Percentiles rank a stretch among this genome's conserved stretches.
Evolutionary conservation across 2,113 vertebrate species (phyloP).

Genomic region (Oreochromis spilurus): DNA sequence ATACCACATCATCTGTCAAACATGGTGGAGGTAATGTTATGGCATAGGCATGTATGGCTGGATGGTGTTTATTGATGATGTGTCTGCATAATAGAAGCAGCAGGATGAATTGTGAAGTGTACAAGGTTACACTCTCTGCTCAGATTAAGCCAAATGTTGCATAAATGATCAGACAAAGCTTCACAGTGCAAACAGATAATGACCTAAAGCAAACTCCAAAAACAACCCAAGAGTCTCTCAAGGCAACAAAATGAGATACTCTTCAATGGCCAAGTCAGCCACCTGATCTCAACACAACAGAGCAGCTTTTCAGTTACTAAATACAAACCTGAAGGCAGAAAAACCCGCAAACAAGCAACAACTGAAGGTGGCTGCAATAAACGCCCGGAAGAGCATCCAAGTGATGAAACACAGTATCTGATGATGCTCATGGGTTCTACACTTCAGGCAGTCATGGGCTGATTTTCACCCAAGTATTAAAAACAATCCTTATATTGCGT

Average conservation of each 20-base stretch:
- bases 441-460: background rate
- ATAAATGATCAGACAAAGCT: background rate
- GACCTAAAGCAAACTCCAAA: background rate
- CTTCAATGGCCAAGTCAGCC: background rate
- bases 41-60: background rate
- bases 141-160: background rate
- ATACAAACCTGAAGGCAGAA: background rate
- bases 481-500: background rate
- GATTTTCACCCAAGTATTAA: background rate
- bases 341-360: background rate
- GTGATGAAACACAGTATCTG: background rate
- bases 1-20: background rate
- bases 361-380: background rate
- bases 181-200: background rate
- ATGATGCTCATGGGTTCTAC: background rate
- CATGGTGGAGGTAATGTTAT: background rate
- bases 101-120: background rate
- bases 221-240: background rate
- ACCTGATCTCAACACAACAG: background rate
- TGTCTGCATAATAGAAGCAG: background rate
- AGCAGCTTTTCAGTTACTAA: background rate
- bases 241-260: background rate
- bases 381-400: fast-evolving
- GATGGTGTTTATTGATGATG: background rate
- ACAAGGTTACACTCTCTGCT: background rate